A percentile compares a stretch with the other conserved stretches of the same genome.
Conservation (phyloP, 2,113 vertebrate genomes). For the Campylomormyrus numenius region DNA sequence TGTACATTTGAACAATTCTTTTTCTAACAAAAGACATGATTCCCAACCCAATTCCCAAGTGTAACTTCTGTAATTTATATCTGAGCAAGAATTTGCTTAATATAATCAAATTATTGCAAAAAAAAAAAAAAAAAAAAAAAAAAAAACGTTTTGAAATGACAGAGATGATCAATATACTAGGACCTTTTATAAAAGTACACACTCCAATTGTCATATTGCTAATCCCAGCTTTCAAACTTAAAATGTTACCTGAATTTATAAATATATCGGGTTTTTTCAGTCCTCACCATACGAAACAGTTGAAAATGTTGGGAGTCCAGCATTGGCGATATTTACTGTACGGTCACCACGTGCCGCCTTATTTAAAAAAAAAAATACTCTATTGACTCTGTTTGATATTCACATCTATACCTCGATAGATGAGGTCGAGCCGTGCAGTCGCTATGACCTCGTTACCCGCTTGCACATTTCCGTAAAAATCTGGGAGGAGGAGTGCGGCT, state of each 20-base stretch:
- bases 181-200: not conserved
- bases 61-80: not conserved
- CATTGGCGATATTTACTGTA: not conserved
- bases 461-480: not conserved
- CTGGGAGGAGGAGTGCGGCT: not conserved
- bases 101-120: not conserved
- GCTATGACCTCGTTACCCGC: not conserved
- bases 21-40: constrained; percentile 16
- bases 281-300: not conserved
- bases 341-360: not conserved
- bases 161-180: not conserved
- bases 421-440: not conserved
- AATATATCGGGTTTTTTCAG: not conserved
- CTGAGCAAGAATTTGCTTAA: not conserved
- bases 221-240: not conserved
- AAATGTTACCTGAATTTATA: not conserved
- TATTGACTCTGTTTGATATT: not conserved
- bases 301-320: not conserved
- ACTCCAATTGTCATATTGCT: not conserved
- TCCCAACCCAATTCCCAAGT: not conserved
- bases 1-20: constrained; percentile 47
- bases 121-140: too few relatives aligned
- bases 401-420: not conserved
- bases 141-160: not conserved
- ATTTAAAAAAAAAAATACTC: not conserved